Percentiles rank a stretch among this genome's conserved stretches.
Conservation (phyloP, 2,797 vertebrate species). For the Smutsia gigantea region DNA sequence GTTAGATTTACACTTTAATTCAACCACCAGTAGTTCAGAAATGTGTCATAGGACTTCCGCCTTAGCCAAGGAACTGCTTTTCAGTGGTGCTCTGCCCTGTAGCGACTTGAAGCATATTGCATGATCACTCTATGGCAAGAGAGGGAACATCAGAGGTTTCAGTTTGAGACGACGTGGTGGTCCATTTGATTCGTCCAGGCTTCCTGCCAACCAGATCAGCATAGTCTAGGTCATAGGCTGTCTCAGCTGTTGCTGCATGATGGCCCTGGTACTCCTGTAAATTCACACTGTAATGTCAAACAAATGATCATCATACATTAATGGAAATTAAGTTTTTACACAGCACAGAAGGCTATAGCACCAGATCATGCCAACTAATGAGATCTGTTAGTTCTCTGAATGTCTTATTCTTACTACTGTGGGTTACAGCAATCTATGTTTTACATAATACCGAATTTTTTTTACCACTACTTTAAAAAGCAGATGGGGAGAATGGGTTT, state of each 20-base stretch:
- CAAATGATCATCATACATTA: conserved; percentile 48
- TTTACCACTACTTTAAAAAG: background rate
- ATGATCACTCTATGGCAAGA: conserved; percentile 29
- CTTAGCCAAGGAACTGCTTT: background rate
- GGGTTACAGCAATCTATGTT: background rate
- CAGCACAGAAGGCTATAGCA: background rate
- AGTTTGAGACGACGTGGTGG: conserved; percentile 7
- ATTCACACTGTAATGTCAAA: conserved; percentile 39
- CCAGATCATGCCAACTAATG: background rate
- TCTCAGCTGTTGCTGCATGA: background rate
- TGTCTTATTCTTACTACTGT: background rate
- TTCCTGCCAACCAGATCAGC: conserved; percentile 50
- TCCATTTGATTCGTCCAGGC: conserved; percentile 56
- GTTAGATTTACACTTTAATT: conserved; percentile 2
- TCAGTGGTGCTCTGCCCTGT: background rate
- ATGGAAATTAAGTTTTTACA: background rate
- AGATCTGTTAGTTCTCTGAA: background rate
- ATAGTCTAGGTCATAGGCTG: conserved; percentile 44
- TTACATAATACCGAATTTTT: background rate
- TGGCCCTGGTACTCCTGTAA: conserved; percentile 40
- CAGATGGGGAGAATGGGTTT: background rate
- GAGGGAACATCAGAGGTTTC: conserved; percentile 47
- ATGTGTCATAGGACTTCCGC: background rate
- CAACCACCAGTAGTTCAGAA: background rate
- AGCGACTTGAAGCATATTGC: background rate